phyloP scores from a whole-genome alignment of 2,888 invertebrate species.

The Bellardia pandia region DNA sequence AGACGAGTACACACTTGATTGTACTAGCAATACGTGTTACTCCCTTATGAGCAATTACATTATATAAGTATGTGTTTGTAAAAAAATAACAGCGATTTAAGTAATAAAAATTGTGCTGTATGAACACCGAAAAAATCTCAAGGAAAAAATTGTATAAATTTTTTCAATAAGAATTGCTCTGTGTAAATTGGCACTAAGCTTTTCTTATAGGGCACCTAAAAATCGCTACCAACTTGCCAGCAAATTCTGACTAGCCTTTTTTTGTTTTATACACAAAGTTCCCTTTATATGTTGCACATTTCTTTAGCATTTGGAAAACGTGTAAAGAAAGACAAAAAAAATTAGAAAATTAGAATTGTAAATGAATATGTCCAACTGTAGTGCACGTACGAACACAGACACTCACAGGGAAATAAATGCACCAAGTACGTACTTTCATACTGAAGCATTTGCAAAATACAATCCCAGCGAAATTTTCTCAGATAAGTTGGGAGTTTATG shows the following conservation, averaged over 20 bases:
- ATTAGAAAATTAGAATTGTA: constrained; percentile 67
- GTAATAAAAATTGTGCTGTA: too few species aligned
- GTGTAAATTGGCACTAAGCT: background rate
- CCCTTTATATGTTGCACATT: constrained; percentile 39
- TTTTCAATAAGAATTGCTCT: too few species aligned
- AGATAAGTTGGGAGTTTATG: too few species aligned
- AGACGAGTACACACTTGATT: too few species aligned
- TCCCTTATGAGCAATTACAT: too few species aligned
- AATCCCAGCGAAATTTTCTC: constrained; percentile 6
- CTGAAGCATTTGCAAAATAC: background rate
- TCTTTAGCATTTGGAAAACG: constrained; percentile 38
- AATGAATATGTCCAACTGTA: constrained; percentile 59
- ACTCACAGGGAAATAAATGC: constrained; percentile 2
- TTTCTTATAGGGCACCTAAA: background rate
- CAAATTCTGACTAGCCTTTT: constrained; percentile 10
- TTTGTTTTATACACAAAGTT: constrained; percentile 1
- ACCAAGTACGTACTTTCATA: background rate
- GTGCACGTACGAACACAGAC: constrained; percentile 5
- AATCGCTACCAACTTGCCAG: background rate
- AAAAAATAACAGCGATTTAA: too few species aligned
- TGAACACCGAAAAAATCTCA: too few species aligned
- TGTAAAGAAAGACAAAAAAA: constrained; percentile 47
- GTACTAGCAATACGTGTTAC: too few species aligned
- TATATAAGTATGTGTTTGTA: too few species aligned
- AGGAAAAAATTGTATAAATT: too few species aligned